phyloP scores from a whole-genome alignment of 2,797 vertebrate species.

The Crocidura indochinensis region DNA sequence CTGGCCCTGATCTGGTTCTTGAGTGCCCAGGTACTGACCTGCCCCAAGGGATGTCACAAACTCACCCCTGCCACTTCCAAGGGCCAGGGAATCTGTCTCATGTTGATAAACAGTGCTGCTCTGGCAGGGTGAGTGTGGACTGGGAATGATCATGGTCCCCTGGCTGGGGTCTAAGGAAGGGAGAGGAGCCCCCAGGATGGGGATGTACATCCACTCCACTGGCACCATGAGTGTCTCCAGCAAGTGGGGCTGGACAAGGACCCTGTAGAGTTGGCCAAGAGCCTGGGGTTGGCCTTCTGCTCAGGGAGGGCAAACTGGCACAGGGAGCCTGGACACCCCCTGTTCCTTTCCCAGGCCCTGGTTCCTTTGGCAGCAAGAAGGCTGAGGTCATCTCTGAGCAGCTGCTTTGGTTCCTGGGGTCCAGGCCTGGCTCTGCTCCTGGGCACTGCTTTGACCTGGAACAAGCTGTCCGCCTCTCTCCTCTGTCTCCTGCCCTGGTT shows the following conservation, averaged over 20 bases:
- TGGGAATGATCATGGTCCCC: not conserved
- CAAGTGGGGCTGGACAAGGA: slow-evolving; percentile 49
- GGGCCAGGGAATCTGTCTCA: not conserved
- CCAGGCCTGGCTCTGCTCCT: slow-evolving; percentile 75
- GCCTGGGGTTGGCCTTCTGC: slow-evolving; percentile 84
- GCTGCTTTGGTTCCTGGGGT: slow-evolving; percentile 78
- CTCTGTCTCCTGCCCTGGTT: slow-evolving; percentile 44
- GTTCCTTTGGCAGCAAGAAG: slow-evolving; percentile 71
- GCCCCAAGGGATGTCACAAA: not conserved
- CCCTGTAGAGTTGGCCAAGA: slow-evolving; percentile 77
- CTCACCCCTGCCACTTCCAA: not conserved
- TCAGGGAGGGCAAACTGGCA: slow-evolving; percentile 76
- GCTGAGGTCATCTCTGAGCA: slow-evolving; percentile 84
- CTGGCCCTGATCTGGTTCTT: not conserved
- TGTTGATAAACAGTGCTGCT: too few relatives aligned
- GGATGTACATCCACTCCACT: not conserved
- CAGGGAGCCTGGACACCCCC: slow-evolving; percentile 68
- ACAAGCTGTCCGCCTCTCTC: slow-evolving; percentile 61
- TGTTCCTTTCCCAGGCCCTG: slow-evolving; percentile 71
- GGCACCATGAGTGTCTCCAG: slow-evolving; percentile 11
- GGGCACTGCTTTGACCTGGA: slow-evolving; percentile 6
- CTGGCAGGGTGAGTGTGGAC: not conserved
- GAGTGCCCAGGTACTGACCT: too few relatives aligned
- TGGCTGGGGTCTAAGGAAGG: slow-evolving; percentile 31
- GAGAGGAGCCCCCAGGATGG: not conserved